A percentile compares a stretch with the other conserved stretches of the same genome.
These are phyloP conservation scores for Euplexia lucipara DNA, from an alignment of 2,888 invertebrate species.

Conservation along the genomic window DNA sequence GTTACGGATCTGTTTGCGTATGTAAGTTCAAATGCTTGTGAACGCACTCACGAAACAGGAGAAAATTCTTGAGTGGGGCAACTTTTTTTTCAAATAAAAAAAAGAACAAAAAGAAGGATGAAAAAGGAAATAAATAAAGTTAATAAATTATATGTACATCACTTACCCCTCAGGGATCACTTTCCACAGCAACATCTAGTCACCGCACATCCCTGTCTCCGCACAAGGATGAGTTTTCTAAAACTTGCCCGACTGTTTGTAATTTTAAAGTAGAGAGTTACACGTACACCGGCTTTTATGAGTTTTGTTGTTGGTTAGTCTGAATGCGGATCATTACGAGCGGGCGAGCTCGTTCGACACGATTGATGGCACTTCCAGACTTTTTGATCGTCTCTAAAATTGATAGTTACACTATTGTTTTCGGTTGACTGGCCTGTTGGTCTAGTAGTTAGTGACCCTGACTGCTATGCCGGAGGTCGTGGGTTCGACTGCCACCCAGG, in stretches of 20 bases:
- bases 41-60: neutral
- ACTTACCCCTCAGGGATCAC: no score
- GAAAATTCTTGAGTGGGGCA: no score
- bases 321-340: slow-evolving; percentile 69
- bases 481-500: no score
- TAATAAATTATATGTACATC: no score
- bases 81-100: no score
- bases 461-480: no score
- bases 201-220: slow-evolving; percentile 22
- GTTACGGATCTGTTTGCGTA: no score
- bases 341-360: slow-evolving; percentile 68
- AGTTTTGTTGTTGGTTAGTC: slow-evolving; percentile 81
- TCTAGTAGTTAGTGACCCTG: no score
- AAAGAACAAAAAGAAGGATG: no score
- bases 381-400: slow-evolving; percentile 28
- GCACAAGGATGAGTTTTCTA: slow-evolving; percentile 84
- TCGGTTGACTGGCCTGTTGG: no score
- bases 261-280: slow-evolving; percentile 88
- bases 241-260: slow-evolving; percentile 89
- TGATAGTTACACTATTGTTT: slow-evolving; percentile 17
- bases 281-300: slow-evolving; percentile 83
- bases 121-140: no score
- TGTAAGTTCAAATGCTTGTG: no score
- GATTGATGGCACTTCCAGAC: slow-evolving; percentile 64
- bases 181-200: slow-evolving; percentile 63